Percentiles rank a stretch among this genome's conserved stretches.
phyloP scores from a whole-genome alignment of 2,888 invertebrate species.

The Stramonita haemastoma region DNA sequence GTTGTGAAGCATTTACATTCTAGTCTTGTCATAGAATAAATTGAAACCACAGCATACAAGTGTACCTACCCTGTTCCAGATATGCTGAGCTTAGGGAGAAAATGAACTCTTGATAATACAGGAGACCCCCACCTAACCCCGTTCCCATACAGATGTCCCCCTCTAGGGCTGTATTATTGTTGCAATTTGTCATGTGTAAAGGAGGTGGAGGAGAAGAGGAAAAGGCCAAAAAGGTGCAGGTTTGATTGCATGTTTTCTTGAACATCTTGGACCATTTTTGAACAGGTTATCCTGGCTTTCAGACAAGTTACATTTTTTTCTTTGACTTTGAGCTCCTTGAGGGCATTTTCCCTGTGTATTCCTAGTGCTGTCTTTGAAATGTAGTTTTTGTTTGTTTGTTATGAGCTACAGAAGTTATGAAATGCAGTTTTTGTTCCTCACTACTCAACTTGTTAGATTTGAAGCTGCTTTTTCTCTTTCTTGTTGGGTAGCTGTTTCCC shows the following conservation, averaged over 20 bases:
- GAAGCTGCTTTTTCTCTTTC: constrained; percentile 14
- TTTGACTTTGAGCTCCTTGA: constrained; percentile 20
- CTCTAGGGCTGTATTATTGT: not conserved
- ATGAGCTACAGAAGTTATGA: not conserved
- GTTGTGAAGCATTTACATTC: not conserved
- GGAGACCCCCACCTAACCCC: not conserved
- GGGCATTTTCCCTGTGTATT: constrained; percentile 3
- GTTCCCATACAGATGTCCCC: not conserved
- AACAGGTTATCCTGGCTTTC: not conserved
- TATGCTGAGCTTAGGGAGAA: constrained; percentile 42
- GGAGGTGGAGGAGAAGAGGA: not conserved
- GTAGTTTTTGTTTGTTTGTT: not conserved
- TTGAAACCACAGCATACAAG: constrained; percentile 24
- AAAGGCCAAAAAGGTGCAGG: not conserved
- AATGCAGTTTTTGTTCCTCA: not conserved
- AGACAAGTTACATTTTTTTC: constrained; percentile 12
- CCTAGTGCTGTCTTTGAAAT: not conserved
- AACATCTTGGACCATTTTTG: not conserved
- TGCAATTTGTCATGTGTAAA: constrained; percentile 12
- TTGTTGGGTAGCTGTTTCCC: not conserved
- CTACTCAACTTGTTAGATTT: constrained; percentile 6
- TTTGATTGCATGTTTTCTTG: constrained; percentile 16
- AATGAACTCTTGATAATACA: constrained; percentile 28
- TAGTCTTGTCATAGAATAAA: not conserved
- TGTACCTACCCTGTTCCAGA: constrained; percentile 21